Conservation (phyloP, 1,140 invertebrate genomes). For the Drosophila micromelanica region DNA sequence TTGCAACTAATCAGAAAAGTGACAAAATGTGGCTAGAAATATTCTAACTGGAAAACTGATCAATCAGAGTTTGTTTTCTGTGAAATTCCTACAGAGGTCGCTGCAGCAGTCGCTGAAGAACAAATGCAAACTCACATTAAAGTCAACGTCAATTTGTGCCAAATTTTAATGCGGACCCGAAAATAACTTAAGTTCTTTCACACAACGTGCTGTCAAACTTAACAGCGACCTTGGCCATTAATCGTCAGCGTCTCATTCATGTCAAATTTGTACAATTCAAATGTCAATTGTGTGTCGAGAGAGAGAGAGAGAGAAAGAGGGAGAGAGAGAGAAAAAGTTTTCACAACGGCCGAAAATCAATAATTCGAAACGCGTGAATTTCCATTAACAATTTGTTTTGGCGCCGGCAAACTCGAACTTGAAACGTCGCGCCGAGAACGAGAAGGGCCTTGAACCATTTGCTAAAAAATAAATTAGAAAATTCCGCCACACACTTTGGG, state of each 20-base stretch:
- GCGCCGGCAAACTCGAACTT: constrained; percentile 58
- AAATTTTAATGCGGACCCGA: constrained; percentile 11
- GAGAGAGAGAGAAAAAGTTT: constrained; percentile 47
- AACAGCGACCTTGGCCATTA: constrained; percentile 80
- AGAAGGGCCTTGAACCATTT: constrained; percentile 76
- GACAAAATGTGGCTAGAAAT: constrained; percentile 1
- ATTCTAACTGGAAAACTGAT: constrained; percentile 20
- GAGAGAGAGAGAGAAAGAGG: constrained; percentile 1
- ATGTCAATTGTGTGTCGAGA: constrained; percentile 65
- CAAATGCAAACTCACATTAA: constrained; percentile 1
- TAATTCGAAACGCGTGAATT: constrained; percentile 70
- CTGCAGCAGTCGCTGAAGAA: background rate
- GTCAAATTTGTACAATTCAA: constrained; percentile 76
- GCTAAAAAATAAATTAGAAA: constrained; percentile 83
- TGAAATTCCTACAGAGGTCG: constrained; percentile 24
- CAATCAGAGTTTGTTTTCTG: background rate
- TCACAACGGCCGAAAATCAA: constrained; percentile 62
- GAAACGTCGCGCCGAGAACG: constrained; percentile 52
- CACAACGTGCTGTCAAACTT: constrained; percentile 60
- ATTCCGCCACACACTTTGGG: constrained; percentile 65
- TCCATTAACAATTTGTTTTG: constrained; percentile 81
- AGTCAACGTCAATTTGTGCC: background rate
- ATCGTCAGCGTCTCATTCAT: constrained; percentile 69
- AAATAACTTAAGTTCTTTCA: constrained; percentile 30
- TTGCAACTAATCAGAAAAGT: constrained; percentile 22